These are phyloP conservation scores for Phocides pigmalion DNA, from an alignment of 1,140 invertebrate species.

Conservation along the genomic window DNA sequence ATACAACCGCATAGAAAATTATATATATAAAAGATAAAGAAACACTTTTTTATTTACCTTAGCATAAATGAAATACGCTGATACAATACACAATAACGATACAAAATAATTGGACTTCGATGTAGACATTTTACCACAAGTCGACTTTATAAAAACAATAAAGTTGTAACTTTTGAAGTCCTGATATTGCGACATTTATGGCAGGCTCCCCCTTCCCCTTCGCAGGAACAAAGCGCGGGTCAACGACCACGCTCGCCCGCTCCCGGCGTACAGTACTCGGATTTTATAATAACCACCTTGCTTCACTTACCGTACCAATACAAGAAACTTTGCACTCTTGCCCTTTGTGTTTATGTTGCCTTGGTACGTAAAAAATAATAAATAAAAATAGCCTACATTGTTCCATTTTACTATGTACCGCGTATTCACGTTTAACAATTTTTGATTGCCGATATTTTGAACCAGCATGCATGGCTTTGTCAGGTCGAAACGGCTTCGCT, in stretches of 20 bases:
- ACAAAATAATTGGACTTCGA: background rate
- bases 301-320: conserved; percentile 6
- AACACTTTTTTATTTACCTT: too few species aligned
- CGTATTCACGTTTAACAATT: too few species aligned
- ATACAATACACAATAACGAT: background rate
- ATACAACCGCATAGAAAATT: too few species aligned
- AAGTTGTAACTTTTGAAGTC: conserved; percentile 1
- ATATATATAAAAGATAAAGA: too few species aligned
- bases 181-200: conserved; percentile 23
- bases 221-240: conserved; percentile 60
- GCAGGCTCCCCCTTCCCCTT: conserved; percentile 8
- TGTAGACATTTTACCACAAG: background rate
- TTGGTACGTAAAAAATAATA: background rate
- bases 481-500: too few species aligned
- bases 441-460: too few species aligned
- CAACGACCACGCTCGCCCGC: conserved; percentile 54
- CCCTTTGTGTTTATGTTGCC: background rate
- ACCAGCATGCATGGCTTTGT: too few species aligned
- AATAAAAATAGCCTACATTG: too few species aligned
- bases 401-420: too few species aligned
- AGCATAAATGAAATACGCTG: too few species aligned
- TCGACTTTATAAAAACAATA: background rate
- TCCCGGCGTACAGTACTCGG: conserved; percentile 38
- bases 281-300: conserved; percentile 41
- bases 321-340: background rate